Conservation (phyloP, 2,113 vertebrate genomes). For the Gulo gulo region DNA sequence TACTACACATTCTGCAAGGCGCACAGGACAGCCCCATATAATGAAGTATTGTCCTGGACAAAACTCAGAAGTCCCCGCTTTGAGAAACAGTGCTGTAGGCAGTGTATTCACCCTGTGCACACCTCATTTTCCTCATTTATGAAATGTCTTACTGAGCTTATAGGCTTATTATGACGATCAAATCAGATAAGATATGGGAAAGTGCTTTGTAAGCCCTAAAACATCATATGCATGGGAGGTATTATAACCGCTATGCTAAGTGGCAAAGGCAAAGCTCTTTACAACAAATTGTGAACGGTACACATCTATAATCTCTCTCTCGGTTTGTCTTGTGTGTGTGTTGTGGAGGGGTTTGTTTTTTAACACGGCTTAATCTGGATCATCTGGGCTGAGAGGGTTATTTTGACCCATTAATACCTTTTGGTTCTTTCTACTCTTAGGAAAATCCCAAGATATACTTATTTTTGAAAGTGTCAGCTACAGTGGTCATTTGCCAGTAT, state of each 20-base stretch:
- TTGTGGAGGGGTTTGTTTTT: background rate
- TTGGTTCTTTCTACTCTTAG: background rate
- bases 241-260: background rate
- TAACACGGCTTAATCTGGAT: background rate
- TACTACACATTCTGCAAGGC: background rate
- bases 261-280: conserved; percentile 26
- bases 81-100: background rate
- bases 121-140: conserved; percentile 2
- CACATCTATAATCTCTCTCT: background rate
- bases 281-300: background rate
- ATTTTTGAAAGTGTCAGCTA: background rate
- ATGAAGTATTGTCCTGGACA: background rate
- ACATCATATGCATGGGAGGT: background rate
- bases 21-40: background rate
- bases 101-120: background rate
- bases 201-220: conserved; percentile 17
- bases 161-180: conserved; percentile 33
- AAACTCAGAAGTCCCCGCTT: background rate
- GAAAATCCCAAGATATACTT: background rate
- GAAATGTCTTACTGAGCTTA: background rate
- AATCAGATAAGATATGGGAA: conserved; percentile 32
- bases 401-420: conserved; percentile 10
- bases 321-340: background rate
- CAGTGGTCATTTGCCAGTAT: background rate
- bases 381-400: background rate